Evolutionary conservation across 2,113 vertebrate genomes (phyloP).

Genomic region (Otocyon megalotis): DNA sequence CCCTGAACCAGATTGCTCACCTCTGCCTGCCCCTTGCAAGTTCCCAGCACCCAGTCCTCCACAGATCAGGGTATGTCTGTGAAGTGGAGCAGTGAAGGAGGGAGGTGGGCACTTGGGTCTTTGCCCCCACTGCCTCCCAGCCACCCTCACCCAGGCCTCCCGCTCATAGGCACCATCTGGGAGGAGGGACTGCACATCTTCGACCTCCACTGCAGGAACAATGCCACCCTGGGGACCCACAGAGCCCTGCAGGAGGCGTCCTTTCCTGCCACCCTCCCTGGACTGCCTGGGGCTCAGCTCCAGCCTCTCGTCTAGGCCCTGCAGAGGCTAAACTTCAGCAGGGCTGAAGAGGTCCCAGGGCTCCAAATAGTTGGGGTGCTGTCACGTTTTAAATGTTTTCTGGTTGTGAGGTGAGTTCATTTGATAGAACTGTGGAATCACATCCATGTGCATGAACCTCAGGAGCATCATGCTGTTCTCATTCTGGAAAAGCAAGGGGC

Average conservation of each 20-base stretch:
- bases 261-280: too few species aligned
- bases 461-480: not conserved
- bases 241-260: too few species aligned
- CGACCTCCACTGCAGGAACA: not conserved
- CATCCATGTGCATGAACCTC: not conserved
- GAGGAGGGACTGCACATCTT: not conserved
- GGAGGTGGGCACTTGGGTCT: too few species aligned
- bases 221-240: too few species aligned
- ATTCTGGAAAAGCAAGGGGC: not conserved
- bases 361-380: rapidly evolving
- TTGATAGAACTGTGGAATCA: not conserved
- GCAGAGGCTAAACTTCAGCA: too few species aligned
- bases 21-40: not conserved
- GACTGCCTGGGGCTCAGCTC: too few species aligned
- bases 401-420: not conserved
- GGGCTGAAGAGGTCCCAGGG: rapidly evolving
- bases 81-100: not conserved
- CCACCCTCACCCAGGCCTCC: not conserved
- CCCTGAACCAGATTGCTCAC: not conserved
- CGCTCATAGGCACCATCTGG: not conserved
- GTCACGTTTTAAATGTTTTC: too few species aligned
- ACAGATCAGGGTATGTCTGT: not conserved
- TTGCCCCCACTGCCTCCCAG: rapidly evolving
- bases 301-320: too few species aligned
- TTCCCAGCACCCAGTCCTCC: not conserved